Evolutionary conservation across 2,888 invertebrate species (phyloP).

Genomic region (Cephus runcator): DNA sequence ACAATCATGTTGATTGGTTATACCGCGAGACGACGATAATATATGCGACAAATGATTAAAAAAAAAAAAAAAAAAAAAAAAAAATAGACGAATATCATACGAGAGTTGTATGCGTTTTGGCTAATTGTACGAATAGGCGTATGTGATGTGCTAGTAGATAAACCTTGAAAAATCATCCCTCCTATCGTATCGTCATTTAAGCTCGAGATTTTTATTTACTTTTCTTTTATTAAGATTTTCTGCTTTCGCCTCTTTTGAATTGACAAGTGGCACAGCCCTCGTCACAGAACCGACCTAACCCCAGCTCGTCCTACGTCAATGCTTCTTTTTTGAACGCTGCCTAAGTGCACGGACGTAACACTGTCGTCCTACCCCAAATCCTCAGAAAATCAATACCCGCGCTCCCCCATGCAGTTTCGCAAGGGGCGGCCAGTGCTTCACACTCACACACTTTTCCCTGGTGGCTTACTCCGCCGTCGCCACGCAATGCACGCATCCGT

Average conservation of each 20-base stretch:
- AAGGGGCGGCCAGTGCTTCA: slow-evolving; percentile 1
- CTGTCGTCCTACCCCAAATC: slow-evolving; percentile 53
- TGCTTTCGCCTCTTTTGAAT: not conserved
- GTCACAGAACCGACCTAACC: not conserved
- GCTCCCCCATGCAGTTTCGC: not conserved
- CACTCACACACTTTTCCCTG: not conserved
- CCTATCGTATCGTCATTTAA: not conserved
- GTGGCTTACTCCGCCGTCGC: slow-evolving; percentile 14
- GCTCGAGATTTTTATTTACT: too few relatives aligned
- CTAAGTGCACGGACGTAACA: slow-evolving; percentile 27
- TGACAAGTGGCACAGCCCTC: not conserved
- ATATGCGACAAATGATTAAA: not conserved
- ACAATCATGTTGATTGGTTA: slow-evolving; percentile 8
- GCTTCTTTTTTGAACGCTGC: not conserved
- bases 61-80: not conserved
- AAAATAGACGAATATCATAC: not conserved
- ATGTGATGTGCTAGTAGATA: not conserved
- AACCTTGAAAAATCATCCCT: not conserved
- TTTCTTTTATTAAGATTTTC: not conserved
- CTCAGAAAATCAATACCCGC: slow-evolving; percentile 45
- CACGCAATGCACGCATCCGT: not conserved
- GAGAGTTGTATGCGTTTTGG: not conserved
- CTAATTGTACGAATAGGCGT: not conserved
- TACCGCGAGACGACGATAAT: not conserved
- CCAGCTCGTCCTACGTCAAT: not conserved